Evolutionary conservation across 2,888 invertebrate genomes (phyloP), one percentile per base, ranked within the genome.

Genomic region (Melanophora roralis): DNA sequence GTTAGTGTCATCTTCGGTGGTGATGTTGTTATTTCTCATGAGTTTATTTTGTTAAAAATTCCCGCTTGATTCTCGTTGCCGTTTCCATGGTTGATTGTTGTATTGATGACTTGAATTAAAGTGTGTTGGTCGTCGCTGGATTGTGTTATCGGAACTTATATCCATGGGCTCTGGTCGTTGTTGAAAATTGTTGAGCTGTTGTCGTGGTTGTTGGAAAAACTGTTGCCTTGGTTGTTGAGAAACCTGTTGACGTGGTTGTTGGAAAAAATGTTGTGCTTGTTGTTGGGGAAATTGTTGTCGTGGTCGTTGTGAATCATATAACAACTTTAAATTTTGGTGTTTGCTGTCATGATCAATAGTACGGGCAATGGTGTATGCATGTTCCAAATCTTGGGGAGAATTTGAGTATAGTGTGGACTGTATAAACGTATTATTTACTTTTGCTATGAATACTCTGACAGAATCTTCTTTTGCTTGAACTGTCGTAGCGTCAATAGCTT

Each of bases 351-450:
- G 27, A 5, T 27, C 27, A 6, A 27, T 27, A 5, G 27, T 27
- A 5, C 27, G 3, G 6, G 27, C 27, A 27, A 27, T 27, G 3
- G 27, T 27, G 6, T 27, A 27, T 27, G 27, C 27, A 27, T 27
- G 27, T 27, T 27, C 27, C 27, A 57, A 11, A 38, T 57, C 40
- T n/a, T 21, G 21, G 21, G 21, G 57, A n/a, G 19, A 19, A 38
- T 59, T 59, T 59, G 59, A 40, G 8, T 43, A 59, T 43, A 43
- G n/a, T 43, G 59, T 59, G 21, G 57, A 38, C n/a, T 40, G 59
- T 21, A 59, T 12, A 21, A 34, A 34, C 8, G 34, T 53, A 14
- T 53, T 53, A 14, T 34, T 53, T 2, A 34, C 53, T 51, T 32
- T 32, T 7, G 53, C 12, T 34, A 53, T 53, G 16, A 53, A 53